These are phyloP conservation scores for Drosophila carrolli DNA, from an alignment of 1,140 invertebrate species.

Conservation along the genomic window DNA sequence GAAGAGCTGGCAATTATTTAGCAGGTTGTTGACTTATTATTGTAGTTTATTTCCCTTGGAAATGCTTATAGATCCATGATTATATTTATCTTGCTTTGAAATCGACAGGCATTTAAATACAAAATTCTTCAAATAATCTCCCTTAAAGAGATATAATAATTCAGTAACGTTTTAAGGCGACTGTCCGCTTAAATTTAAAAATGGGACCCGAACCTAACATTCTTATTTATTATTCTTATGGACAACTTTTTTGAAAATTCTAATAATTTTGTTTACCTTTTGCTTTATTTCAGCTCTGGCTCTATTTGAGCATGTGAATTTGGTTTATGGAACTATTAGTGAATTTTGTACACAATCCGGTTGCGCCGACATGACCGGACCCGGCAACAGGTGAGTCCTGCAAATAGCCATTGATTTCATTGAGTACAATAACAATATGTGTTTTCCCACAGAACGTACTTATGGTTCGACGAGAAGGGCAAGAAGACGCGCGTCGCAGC, in stretches of 20 bases:
- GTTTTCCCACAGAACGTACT: constrained; percentile 91
- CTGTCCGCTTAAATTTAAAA: too few relatives aligned
- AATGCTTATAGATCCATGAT: background rate
- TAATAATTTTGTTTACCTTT: background rate
- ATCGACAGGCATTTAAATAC: too few relatives aligned
- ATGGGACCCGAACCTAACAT: too few relatives aligned
- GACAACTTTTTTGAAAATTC: background rate
- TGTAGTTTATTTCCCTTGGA: background rate
- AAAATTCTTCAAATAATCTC: too few relatives aligned
- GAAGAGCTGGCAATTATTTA: background rate
- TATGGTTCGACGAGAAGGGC: constrained; percentile 99
- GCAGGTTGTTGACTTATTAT: background rate
- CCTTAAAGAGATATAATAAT: too few relatives aligned
- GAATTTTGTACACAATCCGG: constrained; percentile 98
- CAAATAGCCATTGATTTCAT: too few relatives aligned
- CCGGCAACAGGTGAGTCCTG: constrained; percentile 91
- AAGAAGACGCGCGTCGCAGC: constrained; percentile 98
- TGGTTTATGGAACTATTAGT: constrained; percentile 98
- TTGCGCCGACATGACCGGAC: constrained; percentile 98
- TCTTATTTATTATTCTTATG: too few relatives aligned
- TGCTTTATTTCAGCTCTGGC: constrained; percentile 92
- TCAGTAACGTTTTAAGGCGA: too few relatives aligned
- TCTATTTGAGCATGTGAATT: constrained; percentile 99
- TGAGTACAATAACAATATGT: background rate
- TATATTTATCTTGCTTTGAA: background rate